A percentile compares a stretch with the other conserved stretches of the same genome.
phyloP scores from a whole-genome alignment of 2,888 invertebrate genomes.

The Idaea straminata region DNA sequence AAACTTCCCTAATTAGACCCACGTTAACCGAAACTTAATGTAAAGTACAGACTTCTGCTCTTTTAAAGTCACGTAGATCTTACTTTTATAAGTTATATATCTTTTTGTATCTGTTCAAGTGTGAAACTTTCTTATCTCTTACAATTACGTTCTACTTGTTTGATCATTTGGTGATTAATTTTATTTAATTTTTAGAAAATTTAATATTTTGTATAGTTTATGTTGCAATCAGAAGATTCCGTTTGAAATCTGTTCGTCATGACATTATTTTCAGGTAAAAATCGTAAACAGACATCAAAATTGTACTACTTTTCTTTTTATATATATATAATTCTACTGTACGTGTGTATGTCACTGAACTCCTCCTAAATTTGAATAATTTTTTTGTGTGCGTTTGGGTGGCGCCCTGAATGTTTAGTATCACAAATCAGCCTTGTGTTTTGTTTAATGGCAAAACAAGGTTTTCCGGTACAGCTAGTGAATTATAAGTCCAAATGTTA shows the following conservation, averaged over 20 bases:
- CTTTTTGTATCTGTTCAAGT: conserved; percentile 43
- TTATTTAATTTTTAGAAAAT: background rate
- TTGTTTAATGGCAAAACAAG: too few species aligned
- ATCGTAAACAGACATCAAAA: too few species aligned
- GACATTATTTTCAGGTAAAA: too few species aligned
- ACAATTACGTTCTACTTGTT: conserved; percentile 34
- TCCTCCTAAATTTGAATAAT: too few species aligned
- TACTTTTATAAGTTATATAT: conserved; percentile 49
- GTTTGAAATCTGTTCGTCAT: too few species aligned
- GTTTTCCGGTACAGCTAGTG: background rate
- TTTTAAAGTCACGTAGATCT: conserved; percentile 59
- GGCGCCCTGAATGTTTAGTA: too few species aligned
- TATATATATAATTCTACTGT: too few species aligned
- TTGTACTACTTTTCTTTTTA: too few species aligned
- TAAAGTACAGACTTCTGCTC: conserved; percentile 60
- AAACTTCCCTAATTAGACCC: conserved; percentile 65
- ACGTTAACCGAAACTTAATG: conserved; percentile 64
- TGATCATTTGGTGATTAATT: conserved; percentile 28
- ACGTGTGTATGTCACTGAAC: too few species aligned
- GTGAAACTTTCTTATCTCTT: conserved; percentile 43
- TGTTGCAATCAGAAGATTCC: too few species aligned
- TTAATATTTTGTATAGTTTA: background rate
- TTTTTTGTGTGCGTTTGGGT: too few species aligned
- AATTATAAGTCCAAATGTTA: background rate
- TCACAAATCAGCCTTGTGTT: too few species aligned